Conservation (phyloP, 2,797 vertebrate species). For the Enteromius paludinosus region DNA sequence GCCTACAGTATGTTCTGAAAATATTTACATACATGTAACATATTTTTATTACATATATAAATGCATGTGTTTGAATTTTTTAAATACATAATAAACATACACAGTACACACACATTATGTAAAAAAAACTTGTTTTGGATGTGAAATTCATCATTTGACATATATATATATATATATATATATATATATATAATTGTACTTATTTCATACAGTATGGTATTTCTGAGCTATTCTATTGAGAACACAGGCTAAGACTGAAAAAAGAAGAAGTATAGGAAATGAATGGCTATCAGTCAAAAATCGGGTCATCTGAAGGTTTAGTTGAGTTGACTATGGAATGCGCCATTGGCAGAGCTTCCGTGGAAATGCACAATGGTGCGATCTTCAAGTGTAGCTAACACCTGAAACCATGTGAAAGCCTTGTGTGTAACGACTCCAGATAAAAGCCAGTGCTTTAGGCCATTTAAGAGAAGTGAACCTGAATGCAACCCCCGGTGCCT, state of each 20-base stretch:
- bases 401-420: slow-evolving; percentile 55
- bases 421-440: slow-evolving; percentile 45
- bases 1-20: no score
- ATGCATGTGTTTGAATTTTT: no score
- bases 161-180: no score
- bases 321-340: slow-evolving; percentile 64
- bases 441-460: slow-evolving; percentile 48
- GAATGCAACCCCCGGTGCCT: slow-evolving; percentile 25
- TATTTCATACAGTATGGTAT: not conserved
- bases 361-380: slow-evolving; percentile 43
- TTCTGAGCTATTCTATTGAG: not conserved
- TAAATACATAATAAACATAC: no score
- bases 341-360: slow-evolving; percentile 63
- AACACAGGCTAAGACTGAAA: not conserved
- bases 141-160: no score
- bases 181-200: not conserved
- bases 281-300: slow-evolving; percentile 60
- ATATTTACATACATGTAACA: no score
- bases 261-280: slow-evolving; percentile 8
- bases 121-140: no score
- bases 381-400: slow-evolving; percentile 46
- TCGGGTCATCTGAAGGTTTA: slow-evolving; percentile 61
- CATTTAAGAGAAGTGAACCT: slow-evolving; percentile 42
- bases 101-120: no score
- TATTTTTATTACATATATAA: no score